Evolutionary conservation across 2,113 vertebrate species (phyloP).

Genomic region (Lampris megalopsis): DNA sequence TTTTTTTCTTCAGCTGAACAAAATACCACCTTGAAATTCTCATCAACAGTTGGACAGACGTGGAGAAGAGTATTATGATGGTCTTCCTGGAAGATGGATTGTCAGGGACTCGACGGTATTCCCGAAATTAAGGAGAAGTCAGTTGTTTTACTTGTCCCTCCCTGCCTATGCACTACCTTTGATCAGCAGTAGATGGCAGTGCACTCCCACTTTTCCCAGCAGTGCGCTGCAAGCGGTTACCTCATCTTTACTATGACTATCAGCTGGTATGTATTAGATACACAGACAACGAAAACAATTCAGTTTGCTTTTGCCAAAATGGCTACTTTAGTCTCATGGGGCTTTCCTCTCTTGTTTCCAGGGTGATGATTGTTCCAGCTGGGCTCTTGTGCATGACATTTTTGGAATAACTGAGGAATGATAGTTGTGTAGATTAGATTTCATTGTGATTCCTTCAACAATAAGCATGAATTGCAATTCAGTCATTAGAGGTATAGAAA

Average conservation of each 20-base stretch:
- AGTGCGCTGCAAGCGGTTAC: background rate
- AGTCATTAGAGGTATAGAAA: slow-evolving; percentile 28
- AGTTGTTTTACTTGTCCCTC: background rate
- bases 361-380: background rate
- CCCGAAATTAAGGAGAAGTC: too few species aligned
- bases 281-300: background rate
- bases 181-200: slow-evolving; percentile 55
- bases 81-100: too few species aligned
- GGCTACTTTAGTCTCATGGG: background rate
- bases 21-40: too few species aligned
- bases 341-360: background rate
- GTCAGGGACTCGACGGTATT: too few species aligned
- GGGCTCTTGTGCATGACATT: background rate
- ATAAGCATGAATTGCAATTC: slow-evolving; percentile 23
- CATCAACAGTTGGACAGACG: too few species aligned
- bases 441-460: slow-evolving; percentile 48
- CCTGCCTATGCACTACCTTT: background rate
- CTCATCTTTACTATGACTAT: background rate
- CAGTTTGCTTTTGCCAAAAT: background rate
- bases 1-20: too few species aligned
- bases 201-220: background rate
- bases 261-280: background rate
- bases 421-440: slow-evolving; percentile 26
- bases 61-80: too few species aligned
- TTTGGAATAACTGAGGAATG: slow-evolving; percentile 11